Conservation (phyloP, 2,113 vertebrate genomes). For the Hydrochoerus hydrochaeris region DNA sequence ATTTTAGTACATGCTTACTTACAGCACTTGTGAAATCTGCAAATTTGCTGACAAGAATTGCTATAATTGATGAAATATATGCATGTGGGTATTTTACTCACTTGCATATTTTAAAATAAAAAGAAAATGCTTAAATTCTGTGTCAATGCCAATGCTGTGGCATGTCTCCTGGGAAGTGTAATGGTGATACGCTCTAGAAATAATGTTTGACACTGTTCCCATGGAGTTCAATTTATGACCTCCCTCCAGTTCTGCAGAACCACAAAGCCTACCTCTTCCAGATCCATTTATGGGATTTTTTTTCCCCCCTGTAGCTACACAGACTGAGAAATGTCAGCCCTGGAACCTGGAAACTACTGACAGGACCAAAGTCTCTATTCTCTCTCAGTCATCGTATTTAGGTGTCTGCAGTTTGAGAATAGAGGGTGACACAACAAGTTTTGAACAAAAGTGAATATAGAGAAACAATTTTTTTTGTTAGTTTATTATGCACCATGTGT, state of each 20-base stretch:
- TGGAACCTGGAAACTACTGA: conserved; percentile 3
- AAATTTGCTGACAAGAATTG: neutral
- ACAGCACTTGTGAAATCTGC: neutral
- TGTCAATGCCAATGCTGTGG: conserved; percentile 18
- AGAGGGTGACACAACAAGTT: neutral
- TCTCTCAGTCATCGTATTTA: neutral
- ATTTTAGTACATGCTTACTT: neutral
- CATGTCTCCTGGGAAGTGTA: conserved; percentile 24
- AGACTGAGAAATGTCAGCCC: conserved; percentile 49
- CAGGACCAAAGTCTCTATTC: neutral
- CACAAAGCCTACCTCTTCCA: neutral
- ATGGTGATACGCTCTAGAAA: conserved; percentile 30
- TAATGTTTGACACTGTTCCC: conserved; percentile 49
- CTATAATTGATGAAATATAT: conserved; percentile 4
- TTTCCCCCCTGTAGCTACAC: neutral
- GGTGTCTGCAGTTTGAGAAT: conserved; percentile 11
- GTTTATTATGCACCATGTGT: conserved; percentile 28
- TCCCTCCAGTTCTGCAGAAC: conserved; percentile 21
- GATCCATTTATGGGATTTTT: conserved; percentile 45
- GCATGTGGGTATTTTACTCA: conserved; percentile 14
- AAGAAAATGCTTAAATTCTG: conserved; percentile 2
- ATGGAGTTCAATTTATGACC: conserved; percentile 32
- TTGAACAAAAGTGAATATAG: conserved; percentile 58
- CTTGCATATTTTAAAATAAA: conserved; percentile 51
- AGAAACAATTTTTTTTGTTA: conserved; percentile 37